phyloP scores from a whole-genome alignment of 2,113 vertebrate genomes.

The Amia ocellicauda region DNA sequence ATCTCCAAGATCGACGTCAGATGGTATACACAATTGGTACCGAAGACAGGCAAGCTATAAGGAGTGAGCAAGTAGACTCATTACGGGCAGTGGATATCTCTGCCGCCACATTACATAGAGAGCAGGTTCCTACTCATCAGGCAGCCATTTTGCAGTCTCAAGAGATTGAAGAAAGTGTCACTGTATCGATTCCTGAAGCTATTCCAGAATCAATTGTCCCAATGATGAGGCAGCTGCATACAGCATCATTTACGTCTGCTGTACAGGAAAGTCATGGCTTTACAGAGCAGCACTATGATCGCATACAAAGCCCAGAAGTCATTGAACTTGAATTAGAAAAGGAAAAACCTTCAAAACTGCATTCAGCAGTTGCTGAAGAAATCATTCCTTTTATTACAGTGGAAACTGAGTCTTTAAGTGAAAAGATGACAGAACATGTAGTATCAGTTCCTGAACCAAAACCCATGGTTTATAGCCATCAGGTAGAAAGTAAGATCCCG shows the following conservation, averaged over 20 bases:
- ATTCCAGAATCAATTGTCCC: conserved; percentile 37
- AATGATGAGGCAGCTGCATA: conserved; percentile 40
- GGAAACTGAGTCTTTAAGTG: conserved; percentile 33
- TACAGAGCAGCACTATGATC: conserved; percentile 59
- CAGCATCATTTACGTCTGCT: conserved; percentile 48
- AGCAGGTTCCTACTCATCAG: conserved; percentile 52
- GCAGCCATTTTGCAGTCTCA: conserved; percentile 57
- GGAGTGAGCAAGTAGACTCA: conserved; percentile 53
- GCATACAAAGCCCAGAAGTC: conserved; percentile 55
- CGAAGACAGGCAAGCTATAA: conserved; percentile 52
- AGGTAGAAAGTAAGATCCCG: conserved; percentile 40
- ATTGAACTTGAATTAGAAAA: conserved; percentile 34
- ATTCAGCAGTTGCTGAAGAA: conserved; percentile 56
- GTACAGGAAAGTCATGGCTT: conserved; percentile 61
- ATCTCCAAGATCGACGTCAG: conserved; percentile 46
- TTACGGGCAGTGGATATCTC: conserved; percentile 48
- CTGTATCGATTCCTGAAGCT: conserved; percentile 30
- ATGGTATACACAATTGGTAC: conserved; percentile 61
- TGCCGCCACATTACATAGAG: conserved; percentile 50
- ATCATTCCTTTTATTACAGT: conserved; percentile 45
- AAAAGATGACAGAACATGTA: conserved; percentile 22
- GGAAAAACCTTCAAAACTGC: conserved; percentile 43
- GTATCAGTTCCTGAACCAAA: conserved; percentile 42
- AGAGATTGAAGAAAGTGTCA: conserved; percentile 51
- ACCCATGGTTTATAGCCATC: conserved; percentile 43